phyloP scores from a whole-genome alignment of 2,113 vertebrate genomes.

The Anarrhichthys ocellatus region DNA sequence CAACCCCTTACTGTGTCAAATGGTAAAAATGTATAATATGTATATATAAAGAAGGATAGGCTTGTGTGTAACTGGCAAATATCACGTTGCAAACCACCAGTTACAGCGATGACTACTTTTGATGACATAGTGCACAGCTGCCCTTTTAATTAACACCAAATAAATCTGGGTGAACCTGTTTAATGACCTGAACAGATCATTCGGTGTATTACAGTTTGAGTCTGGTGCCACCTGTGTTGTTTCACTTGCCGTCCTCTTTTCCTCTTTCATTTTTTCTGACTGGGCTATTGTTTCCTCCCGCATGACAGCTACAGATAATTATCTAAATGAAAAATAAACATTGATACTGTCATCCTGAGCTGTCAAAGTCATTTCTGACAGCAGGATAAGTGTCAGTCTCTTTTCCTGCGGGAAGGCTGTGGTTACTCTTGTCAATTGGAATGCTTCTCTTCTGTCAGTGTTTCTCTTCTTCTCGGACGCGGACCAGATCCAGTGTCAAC shows the following conservation, averaged over 20 bases:
- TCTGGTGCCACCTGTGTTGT: slow-evolving; percentile 11
- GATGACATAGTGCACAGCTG: background rate
- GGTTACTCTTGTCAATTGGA: slow-evolving; percentile 71
- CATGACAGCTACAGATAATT: slow-evolving; percentile 66
- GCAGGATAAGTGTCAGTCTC: slow-evolving; percentile 81
- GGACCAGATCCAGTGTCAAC: slow-evolving; percentile 72
- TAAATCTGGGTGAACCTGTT: background rate
- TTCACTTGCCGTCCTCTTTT: background rate
- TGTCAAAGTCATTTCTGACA: slow-evolving; percentile 78
- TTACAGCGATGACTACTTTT: background rate
- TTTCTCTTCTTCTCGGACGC: slow-evolving; percentile 57
- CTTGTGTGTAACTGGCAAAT: slow-evolving; percentile 11
- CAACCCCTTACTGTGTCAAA: background rate
- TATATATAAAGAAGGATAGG: background rate
- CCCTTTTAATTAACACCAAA: background rate
- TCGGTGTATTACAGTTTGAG: background rate
- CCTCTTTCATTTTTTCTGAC: slow-evolving; percentile 52
- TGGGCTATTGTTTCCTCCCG: slow-evolving; percentile 61
- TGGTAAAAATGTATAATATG: background rate
- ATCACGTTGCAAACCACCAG: slow-evolving; percentile 7
- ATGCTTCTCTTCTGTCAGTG: slow-evolving; percentile 69
- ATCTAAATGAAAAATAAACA: slow-evolving; percentile 80
- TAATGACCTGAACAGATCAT: slow-evolving; percentile 8
- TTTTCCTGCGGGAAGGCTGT: slow-evolving; percentile 66
- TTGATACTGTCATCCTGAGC: slow-evolving; percentile 81